Conservation (phyloP, 2,113 vertebrate species). For the Chroicocephalus ridibundus region DNA sequence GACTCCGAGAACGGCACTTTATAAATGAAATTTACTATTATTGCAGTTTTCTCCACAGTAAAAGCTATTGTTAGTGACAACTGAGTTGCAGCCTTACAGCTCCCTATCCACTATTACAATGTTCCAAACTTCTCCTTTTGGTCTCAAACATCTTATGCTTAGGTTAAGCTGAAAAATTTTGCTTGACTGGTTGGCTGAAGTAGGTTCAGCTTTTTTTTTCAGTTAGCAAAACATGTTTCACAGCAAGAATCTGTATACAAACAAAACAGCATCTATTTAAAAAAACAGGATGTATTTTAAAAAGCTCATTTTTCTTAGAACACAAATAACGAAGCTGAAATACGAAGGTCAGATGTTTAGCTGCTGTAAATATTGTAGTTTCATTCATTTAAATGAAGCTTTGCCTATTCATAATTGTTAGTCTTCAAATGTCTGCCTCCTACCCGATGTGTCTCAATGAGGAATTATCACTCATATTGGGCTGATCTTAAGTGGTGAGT, state of each 20-base stretch:
- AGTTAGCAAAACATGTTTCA: not conserved
- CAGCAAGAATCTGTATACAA: not conserved
- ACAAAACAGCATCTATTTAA: not conserved
- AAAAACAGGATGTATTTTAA: not conserved
- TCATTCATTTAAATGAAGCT: not conserved
- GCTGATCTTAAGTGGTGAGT: not conserved
- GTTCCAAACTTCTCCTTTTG: not conserved
- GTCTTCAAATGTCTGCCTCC: not conserved
- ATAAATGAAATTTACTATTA: constrained; percentile 17
- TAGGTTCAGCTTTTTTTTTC: not conserved
- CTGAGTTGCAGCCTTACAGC: not conserved
- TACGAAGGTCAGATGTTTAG: not conserved
- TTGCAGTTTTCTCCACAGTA: not conserved
- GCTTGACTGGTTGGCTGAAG: not conserved
- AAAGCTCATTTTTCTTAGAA: not conserved
- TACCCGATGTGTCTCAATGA: not conserved
- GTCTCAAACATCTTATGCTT: not conserved
- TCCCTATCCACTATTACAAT: not conserved
- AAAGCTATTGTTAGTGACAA: not conserved
- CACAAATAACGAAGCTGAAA: not conserved
- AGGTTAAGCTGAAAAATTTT: not conserved
- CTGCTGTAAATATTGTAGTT: not conserved
- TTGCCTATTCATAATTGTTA: not conserved
- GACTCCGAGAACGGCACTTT: not conserved
- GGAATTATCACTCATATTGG: not conserved